Base-by-base conservation (phyloP, 2,888 invertebrate genomes). In the Alloplasta piceator region DNA sequence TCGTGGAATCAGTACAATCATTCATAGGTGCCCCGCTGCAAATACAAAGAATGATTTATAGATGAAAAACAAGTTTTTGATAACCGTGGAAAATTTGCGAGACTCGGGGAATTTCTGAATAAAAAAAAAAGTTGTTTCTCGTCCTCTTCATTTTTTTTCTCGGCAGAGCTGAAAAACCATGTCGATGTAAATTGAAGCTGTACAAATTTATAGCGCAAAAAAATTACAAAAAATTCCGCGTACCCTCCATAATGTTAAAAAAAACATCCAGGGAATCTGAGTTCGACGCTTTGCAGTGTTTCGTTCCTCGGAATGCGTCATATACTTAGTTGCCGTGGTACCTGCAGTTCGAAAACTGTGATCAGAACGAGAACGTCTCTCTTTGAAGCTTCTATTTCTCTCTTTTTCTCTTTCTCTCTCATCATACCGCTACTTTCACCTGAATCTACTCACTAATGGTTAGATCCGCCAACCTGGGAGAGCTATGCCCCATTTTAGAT, bases 391-490 rank as follows among this genome's bases (percentile, higher is more conserved):
- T 16, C 56, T 60, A n/a, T 60, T 39, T 76, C 58, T 46, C 48
- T 75, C 68, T 66, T 26, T 46, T 26, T 78, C 43, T 50, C 52
- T 58, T 55, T 48, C 46, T 38, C 58, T 63, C 74, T 85, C 85
- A 26, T 80, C 82, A 85, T 85, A 84, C 86, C 85, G 86, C 88
- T 88, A 89, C 89, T 90, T 89, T 90, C 89, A 90, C 90, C 88
- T 87, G 86, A 84, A 86, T 87, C 78, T 81, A 86, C 85, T 83
- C 85, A 85, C 85, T 87, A 87, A 88, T 89, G 87, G 89, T 87
- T 87, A 88, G 88, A 89, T 89, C 89, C 89, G 89, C 86, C 85
- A 88, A 88, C 85, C 87, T 87, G 87, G 85, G 87, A 88, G 86
- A 89, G 87, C 86, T 88, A 87, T 87, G 87, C 85, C 86, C 87